Evolutionary conservation across 2,888 invertebrate species (phyloP).

Genomic region (Calliscelio sp.): DNA sequence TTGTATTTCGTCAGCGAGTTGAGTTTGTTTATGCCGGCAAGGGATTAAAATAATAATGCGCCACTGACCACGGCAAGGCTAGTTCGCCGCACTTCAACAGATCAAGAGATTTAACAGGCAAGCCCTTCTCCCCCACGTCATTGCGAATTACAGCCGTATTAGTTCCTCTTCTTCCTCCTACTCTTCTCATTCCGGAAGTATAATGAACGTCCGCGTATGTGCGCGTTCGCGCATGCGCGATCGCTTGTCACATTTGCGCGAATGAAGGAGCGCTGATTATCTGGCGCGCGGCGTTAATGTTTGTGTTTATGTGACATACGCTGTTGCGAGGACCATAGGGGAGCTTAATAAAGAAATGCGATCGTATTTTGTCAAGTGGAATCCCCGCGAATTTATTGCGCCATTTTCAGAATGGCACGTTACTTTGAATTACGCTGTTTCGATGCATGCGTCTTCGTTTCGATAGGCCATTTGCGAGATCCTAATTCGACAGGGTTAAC

Average conservation of each 20-base stretch:
- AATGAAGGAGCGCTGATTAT: constrained; percentile 68
- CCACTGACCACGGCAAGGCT: constrained; percentile 75
- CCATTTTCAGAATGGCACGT: constrained; percentile 49
- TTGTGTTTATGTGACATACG: constrained; percentile 63
- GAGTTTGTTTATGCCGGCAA: constrained; percentile 64
- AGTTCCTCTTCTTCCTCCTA: constrained; percentile 27
- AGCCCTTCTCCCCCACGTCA: constrained; percentile 50
- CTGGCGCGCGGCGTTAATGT: constrained; percentile 48
- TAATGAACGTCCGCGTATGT: constrained; percentile 1
- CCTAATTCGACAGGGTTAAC: background rate
- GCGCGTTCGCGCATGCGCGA: constrained; percentile 40
- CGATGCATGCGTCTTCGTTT: constrained; percentile 26
- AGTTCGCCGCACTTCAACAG: constrained; percentile 78
- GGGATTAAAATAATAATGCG: constrained; percentile 84
- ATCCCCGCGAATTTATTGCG: constrained; percentile 55
- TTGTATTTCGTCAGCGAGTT: constrained; percentile 52
- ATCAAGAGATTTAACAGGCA: constrained; percentile 81
- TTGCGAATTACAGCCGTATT: constrained; percentile 78
- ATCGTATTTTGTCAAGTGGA: constrained; percentile 67
- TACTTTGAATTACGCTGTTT: constrained; percentile 45
- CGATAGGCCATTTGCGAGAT: constrained; percentile 1
- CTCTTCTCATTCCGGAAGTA: constrained; percentile 33
- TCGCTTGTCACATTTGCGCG: constrained; percentile 49
- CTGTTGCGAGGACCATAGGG: constrained; percentile 29
- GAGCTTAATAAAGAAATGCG: constrained; percentile 71